A percentile compares a stretch with the other conserved stretches of the same genome.
These are phyloP conservation scores for Nephrotoma guestfalica DNA, from an alignment of 2,888 invertebrate genomes.

Conservation along the genomic window DNA sequence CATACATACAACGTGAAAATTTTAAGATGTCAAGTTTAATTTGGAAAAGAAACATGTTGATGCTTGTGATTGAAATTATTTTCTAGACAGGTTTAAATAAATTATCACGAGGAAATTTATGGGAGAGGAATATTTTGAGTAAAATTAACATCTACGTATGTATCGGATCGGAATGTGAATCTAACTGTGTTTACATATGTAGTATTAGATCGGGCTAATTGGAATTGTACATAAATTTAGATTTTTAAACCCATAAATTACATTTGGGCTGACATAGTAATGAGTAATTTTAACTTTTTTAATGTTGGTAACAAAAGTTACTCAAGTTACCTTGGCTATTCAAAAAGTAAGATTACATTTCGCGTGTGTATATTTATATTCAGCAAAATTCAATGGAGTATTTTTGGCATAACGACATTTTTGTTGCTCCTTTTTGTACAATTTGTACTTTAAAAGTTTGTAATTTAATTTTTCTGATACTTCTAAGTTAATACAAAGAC, in stretches of 20 bases:
- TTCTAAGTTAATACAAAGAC: no score
- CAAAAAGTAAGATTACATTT: no score
- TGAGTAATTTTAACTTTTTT: no score
- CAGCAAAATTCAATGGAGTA: no score
- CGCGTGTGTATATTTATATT: not conserved
- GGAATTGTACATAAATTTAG: not conserved
- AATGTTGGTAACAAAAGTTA: no score
- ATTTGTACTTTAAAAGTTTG: no score
- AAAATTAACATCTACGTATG: not conserved
- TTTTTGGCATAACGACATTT: not conserved
- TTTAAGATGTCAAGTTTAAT: not conserved
- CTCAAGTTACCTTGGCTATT: no score
- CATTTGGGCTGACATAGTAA: no score
- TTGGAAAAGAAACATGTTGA: not conserved
- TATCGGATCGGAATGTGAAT: not conserved
- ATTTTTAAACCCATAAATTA: no score
- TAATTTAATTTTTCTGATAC: no score
- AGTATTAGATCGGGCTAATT: not conserved
- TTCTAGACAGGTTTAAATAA: not conserved
- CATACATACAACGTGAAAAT: not conserved
- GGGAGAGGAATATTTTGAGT: not conserved
- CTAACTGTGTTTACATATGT: not conserved
- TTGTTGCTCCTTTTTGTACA: no score
- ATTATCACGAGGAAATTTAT: not conserved
- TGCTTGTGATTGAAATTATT: not conserved